These are phyloP conservation scores for Trematomus loennbergii DNA, from an alignment of 2,113 vertebrate species.

Conservation along the genomic window DNA sequence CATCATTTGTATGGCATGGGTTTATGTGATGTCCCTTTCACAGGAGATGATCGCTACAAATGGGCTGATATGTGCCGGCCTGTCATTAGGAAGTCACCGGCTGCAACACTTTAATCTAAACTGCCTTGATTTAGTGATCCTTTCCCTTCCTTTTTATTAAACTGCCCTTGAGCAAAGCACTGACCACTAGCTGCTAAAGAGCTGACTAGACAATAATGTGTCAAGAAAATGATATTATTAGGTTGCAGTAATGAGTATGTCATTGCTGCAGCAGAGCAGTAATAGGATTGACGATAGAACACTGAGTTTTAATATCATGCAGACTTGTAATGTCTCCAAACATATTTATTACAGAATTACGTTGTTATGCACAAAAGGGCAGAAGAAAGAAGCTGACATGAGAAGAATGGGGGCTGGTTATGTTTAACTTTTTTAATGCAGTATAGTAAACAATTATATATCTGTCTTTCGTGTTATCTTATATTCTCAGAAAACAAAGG, in stretches of 20 bases:
- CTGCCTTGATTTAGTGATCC: neutral
- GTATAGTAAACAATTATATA: neutral
- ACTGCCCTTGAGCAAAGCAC: slow-evolving; percentile 8
- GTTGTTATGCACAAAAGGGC: neutral
- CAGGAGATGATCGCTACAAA: slow-evolving; percentile 9
- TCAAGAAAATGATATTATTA: neutral
- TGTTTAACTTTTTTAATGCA: neutral
- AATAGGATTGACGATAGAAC: neutral
- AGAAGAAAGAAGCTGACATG: neutral
- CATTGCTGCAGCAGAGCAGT: neutral
- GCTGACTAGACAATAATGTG: slow-evolving; percentile 11
- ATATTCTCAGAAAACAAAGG: neutral
- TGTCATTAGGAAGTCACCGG: slow-evolving; percentile 26
- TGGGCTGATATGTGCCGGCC: slow-evolving; percentile 22
- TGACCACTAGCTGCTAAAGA: slow-evolving; percentile 10
- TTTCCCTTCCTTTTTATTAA: slow-evolving; percentile 13
- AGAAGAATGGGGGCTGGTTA: neutral
- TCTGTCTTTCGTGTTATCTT: neutral
- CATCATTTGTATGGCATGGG: slow-evolving; percentile 33
- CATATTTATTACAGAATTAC: neutral
- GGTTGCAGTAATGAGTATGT: neutral
- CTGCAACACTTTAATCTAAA: slow-evolving; percentile 35
- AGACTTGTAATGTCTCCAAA: neutral
- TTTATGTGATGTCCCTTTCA: slow-evolving; percentile 36
- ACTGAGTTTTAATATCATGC: neutral